phyloP scores from a whole-genome alignment of 2,888 invertebrate genomes.

The Pseudolycoriella hygida region DNA sequence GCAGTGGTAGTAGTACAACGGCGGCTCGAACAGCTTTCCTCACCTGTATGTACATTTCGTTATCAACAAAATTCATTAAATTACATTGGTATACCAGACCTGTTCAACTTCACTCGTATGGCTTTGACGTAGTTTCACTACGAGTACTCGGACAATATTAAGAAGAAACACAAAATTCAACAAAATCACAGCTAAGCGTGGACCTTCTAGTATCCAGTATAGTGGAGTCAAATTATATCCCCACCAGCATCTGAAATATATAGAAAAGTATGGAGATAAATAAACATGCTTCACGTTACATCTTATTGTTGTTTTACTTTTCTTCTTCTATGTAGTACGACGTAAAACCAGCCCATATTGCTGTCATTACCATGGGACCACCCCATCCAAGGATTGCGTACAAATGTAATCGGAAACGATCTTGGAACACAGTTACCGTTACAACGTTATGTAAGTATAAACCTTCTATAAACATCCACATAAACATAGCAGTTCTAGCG shows the following conservation, averaged over 20 bases:
- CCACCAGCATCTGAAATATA: constrained; percentile 50
- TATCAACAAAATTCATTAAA: too few relatives aligned
- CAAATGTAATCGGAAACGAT: constrained; percentile 33
- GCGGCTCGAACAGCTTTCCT: constrained; percentile 69
- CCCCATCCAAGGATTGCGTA: constrained; percentile 61
- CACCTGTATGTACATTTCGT: too few relatives aligned
- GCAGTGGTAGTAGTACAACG: constrained; percentile 55
- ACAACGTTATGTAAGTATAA: constrained; percentile 73
- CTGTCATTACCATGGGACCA: constrained; percentile 46
- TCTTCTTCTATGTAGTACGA: constrained; percentile 32
- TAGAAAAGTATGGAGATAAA: constrained; percentile 1
- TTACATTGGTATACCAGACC: too few relatives aligned
- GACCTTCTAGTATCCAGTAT: constrained; percentile 86
- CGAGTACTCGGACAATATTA: constrained; percentile 61
- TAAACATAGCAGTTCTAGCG: constrained; percentile 75
- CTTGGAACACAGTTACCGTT: constrained; percentile 54
- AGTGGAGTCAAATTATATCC: constrained; percentile 63
- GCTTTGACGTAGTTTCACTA: constrained; percentile 54
- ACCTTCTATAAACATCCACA: constrained; percentile 96
- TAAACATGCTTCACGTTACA: too few relatives aligned
- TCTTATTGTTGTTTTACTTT: too few relatives aligned
- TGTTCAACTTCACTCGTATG: constrained; percentile 58
- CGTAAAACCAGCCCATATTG: constrained; percentile 48
- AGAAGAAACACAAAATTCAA: constrained; percentile 66
- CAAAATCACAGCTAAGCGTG: constrained; percentile 58